Evolutionary conservation across 1,140 invertebrate genomes (phyloP).

Genomic region (Berghia stephanieae): DNA sequence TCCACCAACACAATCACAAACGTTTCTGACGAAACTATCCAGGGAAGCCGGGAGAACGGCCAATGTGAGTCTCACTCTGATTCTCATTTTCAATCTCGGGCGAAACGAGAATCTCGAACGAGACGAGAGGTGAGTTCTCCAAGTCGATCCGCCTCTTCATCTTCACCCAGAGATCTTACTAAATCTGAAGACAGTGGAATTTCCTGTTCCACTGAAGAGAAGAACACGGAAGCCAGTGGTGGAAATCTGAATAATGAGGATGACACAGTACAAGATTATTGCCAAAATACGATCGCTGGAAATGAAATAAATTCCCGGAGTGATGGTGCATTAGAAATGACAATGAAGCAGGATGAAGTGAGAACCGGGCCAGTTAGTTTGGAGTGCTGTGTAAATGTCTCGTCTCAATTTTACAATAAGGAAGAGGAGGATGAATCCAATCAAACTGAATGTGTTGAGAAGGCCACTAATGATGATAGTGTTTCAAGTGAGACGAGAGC

Average conservation of each 20-base stretch:
- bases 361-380: background rate
- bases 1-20: background rate
- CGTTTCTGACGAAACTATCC: background rate
- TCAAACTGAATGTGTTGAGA: too few relatives aligned
- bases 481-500: background rate
- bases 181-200: constrained; percentile 31
- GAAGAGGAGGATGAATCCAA: background rate
- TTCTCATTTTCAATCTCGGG: background rate
- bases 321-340: background rate
- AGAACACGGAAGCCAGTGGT: background rate
- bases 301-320: background rate
- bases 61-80: background rate
- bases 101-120: background rate
- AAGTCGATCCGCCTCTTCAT: too few relatives aligned
- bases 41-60: background rate
- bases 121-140: background rate
- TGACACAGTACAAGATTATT: background rate
- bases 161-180: background rate
- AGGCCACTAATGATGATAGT: too few relatives aligned
- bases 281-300: background rate
- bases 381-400: background rate
- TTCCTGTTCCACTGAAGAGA: constrained; percentile 10
- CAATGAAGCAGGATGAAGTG: background rate
- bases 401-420: background rate
- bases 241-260: background rate